Conservation (phyloP, 2,888 invertebrate species). For the Diarsia brunnea region DNA sequence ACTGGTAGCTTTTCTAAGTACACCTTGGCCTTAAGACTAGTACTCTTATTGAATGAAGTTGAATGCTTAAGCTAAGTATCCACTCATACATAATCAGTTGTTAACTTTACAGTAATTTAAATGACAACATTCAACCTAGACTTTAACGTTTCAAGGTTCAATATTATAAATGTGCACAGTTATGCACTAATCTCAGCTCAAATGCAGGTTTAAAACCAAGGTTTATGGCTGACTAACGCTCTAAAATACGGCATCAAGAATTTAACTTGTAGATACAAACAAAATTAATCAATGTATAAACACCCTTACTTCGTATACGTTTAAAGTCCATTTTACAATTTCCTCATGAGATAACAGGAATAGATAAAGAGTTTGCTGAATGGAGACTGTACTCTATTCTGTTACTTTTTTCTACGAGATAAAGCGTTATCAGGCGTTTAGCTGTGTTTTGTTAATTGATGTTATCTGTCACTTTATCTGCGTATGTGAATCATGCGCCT, state of each 20-base stretch:
- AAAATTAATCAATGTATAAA: conserved; percentile 14
- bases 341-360: conserved; percentile 43
- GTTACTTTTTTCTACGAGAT: conserved; percentile 40
- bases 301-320: background rate
- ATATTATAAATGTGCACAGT: background rate
- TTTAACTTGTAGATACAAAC: background rate
- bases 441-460: conserved; percentile 32
- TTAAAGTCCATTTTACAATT: conserved; percentile 40
- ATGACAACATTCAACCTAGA: too few relatives aligned
- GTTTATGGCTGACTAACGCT: background rate
- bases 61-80: background rate
- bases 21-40: conserved; percentile 4
- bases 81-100: background rate
- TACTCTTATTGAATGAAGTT: background rate
- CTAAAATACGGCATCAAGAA: background rate
- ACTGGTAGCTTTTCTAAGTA: conserved; percentile 3
- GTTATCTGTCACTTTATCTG: conserved; percentile 38
- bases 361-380: conserved; percentile 28
- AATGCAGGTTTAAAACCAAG: background rate
- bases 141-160: background rate
- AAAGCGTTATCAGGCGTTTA: conserved; percentile 30
- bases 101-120: background rate
- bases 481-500: conserved; percentile 39
- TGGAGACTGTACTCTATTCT: conserved; percentile 27
- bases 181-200: conserved; percentile 5